Conservation (phyloP, 2,888 invertebrate genomes). For the Heliconius aoede region DNA sequence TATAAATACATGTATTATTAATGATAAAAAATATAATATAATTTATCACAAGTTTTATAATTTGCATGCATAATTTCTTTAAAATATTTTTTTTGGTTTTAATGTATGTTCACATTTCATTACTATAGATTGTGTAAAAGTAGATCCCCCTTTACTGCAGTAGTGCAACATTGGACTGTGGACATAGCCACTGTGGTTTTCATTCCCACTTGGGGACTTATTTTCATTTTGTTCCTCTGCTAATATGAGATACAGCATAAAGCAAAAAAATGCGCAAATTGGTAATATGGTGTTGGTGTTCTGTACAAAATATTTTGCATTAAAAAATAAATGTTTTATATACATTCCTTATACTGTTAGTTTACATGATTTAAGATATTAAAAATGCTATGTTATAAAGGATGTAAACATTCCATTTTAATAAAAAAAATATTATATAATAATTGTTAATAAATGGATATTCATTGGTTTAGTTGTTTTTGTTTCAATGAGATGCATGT, state of each 20-base stretch:
- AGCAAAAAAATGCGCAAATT: not conserved
- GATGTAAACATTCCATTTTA: constrained; percentile 33
- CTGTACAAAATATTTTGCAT: constrained; percentile 16
- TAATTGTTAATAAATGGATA: constrained; percentile 47
- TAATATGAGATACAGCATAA: not conserved
- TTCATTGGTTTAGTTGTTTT: constrained; percentile 33
- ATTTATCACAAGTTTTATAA: not conserved
- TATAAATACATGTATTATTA: constrained; percentile 1
- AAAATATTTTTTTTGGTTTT: not conserved
- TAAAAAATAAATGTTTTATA: not conserved
- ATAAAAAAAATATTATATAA: constrained; percentile 34
- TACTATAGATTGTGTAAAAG: not conserved
- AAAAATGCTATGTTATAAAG: not conserved
- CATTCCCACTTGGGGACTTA: not conserved
- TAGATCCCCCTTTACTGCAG: not conserved
- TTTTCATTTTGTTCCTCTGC: not conserved
- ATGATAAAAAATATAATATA: no score
- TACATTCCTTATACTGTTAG: constrained; percentile 26
- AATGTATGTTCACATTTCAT: not conserved
- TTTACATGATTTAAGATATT: not conserved
- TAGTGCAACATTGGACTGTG: not conserved
- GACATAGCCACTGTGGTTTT: not conserved
- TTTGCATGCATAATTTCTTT: not conserved
- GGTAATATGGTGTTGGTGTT: not conserved
- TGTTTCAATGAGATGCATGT: constrained; percentile 11